Evolutionary conservation across 2,113 vertebrate species (phyloP), one percentile per base, ranked within the genome.

Genomic region (Pontoporia blainvillei): DNA sequence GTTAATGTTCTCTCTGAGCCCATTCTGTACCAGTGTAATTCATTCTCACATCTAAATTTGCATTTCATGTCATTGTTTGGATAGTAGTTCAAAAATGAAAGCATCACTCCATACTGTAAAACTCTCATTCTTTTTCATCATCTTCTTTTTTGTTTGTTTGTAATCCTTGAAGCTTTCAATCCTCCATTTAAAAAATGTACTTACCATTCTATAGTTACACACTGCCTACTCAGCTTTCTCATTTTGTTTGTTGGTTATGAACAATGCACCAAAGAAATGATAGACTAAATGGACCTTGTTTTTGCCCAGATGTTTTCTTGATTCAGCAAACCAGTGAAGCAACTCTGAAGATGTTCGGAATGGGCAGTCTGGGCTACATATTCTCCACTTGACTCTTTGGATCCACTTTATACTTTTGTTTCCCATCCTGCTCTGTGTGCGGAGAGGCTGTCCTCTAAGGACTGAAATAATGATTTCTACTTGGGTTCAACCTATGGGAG

Each of bases 211-310:
- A 20, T 39, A 91, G 29, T 69, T 39, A 54, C 8, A 29, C 15
- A 72, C 39, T 57, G 21, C n/a, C 49, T 62, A 31, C 73, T 76
- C 31, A 69, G 44, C 17, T 78, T 39, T 79, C 49, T 83, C 57
- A 92, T 94, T 88, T 59, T 75, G 34, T 91, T 29, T 27, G 52
- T 87, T 89, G 8, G 13, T 91, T 91, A 49, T 90, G 82, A 95
- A 87, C 39, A 79, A 72, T 41, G n/a, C n/a, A 73, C 67, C 86
- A 44, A 66, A 93, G 49, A 66, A 92, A 66, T 57, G 75, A 71
- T 31, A 67, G 13, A 72, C 41, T 87, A 66, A 79, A 36, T 49
- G 34, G 64, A 67, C 8, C 27, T 90, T 85, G 54, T n/a, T 90
- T 93, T 90, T 41, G 31, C 20, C 23, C 41, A 62, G 44, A 72